phyloP scores from a whole-genome alignment of 2,113 vertebrate species.

The Catharus minimus region DNA sequence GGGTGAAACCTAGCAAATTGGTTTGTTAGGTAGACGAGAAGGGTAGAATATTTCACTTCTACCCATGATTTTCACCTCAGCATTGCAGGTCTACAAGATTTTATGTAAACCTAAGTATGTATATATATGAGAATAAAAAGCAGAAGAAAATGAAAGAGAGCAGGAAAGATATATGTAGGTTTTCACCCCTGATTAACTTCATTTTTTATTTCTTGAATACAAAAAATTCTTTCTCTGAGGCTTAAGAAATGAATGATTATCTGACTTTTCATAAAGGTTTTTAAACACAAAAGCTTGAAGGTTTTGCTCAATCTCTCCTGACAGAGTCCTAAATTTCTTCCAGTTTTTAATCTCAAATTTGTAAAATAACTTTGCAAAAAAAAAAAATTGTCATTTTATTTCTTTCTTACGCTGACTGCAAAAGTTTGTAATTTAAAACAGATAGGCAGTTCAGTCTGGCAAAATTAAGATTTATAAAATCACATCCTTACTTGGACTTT shows the following conservation, averaged over 20 bases:
- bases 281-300: background rate
- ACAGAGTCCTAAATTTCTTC: background rate
- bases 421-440: background rate
- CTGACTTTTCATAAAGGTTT: background rate
- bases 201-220: background rate
- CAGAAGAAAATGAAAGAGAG: background rate
- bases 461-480: background rate
- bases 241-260: background rate
- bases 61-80: background rate
- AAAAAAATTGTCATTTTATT: background rate
- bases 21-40: background rate
- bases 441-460: accelerated
- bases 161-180: background rate
- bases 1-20: background rate
- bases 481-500: background rate
- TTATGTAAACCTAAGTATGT: background rate
- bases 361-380: background rate
- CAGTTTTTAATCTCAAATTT: background rate
- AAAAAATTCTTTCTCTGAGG: background rate
- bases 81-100: background rate
- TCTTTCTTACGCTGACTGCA: accelerated
- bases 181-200: background rate
- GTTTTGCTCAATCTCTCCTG: background rate
- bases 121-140: background rate
- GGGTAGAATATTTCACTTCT: background rate